Percentiles rank a stretch among this genome's conserved stretches.
phyloP scores from a whole-genome alignment of 2,113 vertebrate genomes.

The Chlorodrepanis virens region DNA sequence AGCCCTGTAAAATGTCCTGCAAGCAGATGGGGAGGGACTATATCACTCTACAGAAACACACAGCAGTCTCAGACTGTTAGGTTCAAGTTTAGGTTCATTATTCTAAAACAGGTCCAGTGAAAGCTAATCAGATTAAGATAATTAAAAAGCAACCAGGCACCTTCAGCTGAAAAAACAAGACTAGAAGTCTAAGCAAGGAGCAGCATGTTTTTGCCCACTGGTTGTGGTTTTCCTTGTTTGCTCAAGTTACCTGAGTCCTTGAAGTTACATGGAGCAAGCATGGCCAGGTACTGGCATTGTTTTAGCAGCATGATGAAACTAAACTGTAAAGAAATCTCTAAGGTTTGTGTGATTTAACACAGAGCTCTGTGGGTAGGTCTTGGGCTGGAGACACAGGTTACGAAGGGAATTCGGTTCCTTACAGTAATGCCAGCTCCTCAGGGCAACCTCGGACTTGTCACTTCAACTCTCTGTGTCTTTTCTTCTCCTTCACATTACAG shows the following conservation, averaged over 20 bases:
- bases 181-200: constrained; percentile 17
- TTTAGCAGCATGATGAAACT: background rate
- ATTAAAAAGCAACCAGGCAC: constrained; percentile 13
- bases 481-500: background rate
- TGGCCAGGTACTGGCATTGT: background rate
- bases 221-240: constrained; percentile 44
- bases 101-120: background rate
- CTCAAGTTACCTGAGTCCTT: background rate
- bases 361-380: background rate
- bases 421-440: background rate
- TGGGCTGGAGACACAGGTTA: background rate
- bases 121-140: background rate
- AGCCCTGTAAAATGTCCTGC: background rate
- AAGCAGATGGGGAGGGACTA: background rate
- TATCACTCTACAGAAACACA: background rate
- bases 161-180: constrained; percentile 21
- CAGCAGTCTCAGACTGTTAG: background rate
- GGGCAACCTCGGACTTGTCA: background rate
- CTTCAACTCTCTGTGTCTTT: background rate
- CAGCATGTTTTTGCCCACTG: constrained; percentile 13
- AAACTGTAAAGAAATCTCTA: background rate
- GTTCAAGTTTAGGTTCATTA: background rate
- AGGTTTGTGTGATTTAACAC: background rate
- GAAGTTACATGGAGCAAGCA: background rate
- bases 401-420: background rate